Conservation (phyloP, 1,140 invertebrate genomes). For the Phymastichus coffea region DNA sequence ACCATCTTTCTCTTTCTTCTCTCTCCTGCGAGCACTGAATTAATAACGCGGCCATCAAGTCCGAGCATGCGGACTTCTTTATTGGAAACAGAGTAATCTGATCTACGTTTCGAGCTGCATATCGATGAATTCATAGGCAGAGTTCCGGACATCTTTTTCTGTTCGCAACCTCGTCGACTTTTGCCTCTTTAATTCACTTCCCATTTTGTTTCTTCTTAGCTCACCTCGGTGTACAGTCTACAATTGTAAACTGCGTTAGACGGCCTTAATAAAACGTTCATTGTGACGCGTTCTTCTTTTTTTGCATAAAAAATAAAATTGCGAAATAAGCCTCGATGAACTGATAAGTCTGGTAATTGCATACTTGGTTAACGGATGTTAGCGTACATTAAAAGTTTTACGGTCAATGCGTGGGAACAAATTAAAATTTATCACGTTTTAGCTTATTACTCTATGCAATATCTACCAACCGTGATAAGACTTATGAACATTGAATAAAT, state of each 20-base stretch:
- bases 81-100: constrained; percentile 34
- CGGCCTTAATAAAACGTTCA: too few species aligned
- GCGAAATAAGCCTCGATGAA: neutral
- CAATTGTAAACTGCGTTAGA: too few species aligned
- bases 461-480: too few species aligned
- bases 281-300: too few species aligned
- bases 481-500: too few species aligned
- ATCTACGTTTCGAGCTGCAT: constrained; percentile 32
- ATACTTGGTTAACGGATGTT: neutral
- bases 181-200: too few species aligned
- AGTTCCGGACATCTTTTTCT: too few species aligned
- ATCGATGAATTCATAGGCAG: constrained; percentile 36
- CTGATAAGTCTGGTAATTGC: constrained; percentile 5
- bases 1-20: constrained; percentile 6
- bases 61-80: constrained; percentile 32
- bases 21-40: constrained; percentile 34
- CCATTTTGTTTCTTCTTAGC: too few species aligned
- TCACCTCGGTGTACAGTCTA: too few species aligned
- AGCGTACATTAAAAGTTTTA: constrained; percentile 14
- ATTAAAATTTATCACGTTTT: too few species aligned
- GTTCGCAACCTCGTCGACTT: too few species aligned
- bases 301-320: constrained; percentile 13
- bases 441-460: too few species aligned
- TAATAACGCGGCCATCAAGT: constrained; percentile 32
- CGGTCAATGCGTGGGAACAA: constrained; percentile 14